These are phyloP conservation scores for Zeuzera pyrina DNA, from an alignment of 2,888 invertebrate species.

Conservation along the genomic window DNA sequence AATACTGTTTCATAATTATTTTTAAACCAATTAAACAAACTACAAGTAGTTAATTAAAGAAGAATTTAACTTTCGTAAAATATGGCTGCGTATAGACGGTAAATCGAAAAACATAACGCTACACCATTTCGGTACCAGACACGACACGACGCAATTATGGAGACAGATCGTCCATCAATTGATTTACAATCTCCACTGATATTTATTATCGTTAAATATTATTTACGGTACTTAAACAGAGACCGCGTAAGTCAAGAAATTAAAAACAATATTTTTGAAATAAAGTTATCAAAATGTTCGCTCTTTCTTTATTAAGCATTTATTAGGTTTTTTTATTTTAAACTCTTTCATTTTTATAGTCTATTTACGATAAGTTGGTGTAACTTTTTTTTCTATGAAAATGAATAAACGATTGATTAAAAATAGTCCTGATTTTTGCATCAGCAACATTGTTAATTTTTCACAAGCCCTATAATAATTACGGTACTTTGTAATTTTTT, in stretches of 20 bases:
- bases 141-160: slow-evolving; percentile 32
- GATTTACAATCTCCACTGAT: slow-evolving; percentile 36
- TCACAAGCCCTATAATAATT: too few relatives aligned
- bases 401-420: too few relatives aligned
- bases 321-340: background rate
- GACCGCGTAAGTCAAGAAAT: slow-evolving; percentile 10
- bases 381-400: background rate
- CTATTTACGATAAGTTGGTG: too few relatives aligned
- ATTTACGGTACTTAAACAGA: slow-evolving; percentile 19
- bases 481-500: too few relatives aligned
- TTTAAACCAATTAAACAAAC: too few relatives aligned
- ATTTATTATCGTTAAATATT: slow-evolving; percentile 37
- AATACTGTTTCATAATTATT: too few relatives aligned
- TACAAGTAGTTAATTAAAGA: too few relatives aligned
- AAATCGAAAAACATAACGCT: slow-evolving; percentile 3
- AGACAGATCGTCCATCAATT: slow-evolving; percentile 50
- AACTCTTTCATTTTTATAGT: background rate
- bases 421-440: too few relatives aligned
- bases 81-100: too few relatives aligned
- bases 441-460: too few relatives aligned
- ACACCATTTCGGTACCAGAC: slow-evolving; percentile 2
- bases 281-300: slow-evolving; percentile 2
- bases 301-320: background rate
- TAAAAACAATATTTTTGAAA: too few relatives aligned
- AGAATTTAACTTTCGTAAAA: too few relatives aligned